Conservation (phyloP, 2,888 invertebrate genomes). For the Epinotia brunnichana region DNA sequence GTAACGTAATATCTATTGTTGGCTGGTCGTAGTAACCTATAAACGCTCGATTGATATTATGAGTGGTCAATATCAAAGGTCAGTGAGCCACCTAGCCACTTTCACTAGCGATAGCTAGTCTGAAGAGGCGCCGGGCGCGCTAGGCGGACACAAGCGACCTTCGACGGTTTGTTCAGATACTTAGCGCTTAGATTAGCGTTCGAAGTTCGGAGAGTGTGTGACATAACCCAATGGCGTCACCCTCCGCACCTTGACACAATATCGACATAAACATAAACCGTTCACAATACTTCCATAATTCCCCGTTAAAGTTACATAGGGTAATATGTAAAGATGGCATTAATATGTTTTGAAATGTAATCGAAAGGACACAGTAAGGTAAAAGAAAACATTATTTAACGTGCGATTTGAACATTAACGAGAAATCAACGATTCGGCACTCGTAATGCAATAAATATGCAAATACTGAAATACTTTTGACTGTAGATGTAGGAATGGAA, state of each 20-base stretch:
- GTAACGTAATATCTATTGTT: constrained; percentile 33
- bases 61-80: constrained; percentile 58
- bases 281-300: constrained; percentile 17
- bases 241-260: constrained; percentile 75
- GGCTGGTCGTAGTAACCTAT: constrained; percentile 36
- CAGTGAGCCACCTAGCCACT: constrained; percentile 53
- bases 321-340: constrained; percentile 18
- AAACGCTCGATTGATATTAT: constrained; percentile 53
- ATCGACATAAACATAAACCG: constrained; percentile 44
- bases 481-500: background rate
- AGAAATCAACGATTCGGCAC: background rate
- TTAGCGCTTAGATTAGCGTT: constrained; percentile 71
- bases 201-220: constrained; percentile 66
- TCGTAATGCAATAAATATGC: constrained; percentile 31
- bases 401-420: background rate
- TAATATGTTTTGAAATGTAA: constrained; percentile 12
- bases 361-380: constrained; percentile 1
- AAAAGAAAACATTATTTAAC: constrained; percentile 14
- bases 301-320: background rate
- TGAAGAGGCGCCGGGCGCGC: constrained; percentile 29
- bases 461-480: constrained; percentile 1
- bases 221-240: constrained; percentile 77
- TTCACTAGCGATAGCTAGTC: constrained; percentile 55
- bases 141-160: constrained; percentile 71
- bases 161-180: constrained; percentile 66